phyloP scores from a whole-genome alignment of 1,140 invertebrate genomes.

The Vollenhovia emeryi region DNA sequence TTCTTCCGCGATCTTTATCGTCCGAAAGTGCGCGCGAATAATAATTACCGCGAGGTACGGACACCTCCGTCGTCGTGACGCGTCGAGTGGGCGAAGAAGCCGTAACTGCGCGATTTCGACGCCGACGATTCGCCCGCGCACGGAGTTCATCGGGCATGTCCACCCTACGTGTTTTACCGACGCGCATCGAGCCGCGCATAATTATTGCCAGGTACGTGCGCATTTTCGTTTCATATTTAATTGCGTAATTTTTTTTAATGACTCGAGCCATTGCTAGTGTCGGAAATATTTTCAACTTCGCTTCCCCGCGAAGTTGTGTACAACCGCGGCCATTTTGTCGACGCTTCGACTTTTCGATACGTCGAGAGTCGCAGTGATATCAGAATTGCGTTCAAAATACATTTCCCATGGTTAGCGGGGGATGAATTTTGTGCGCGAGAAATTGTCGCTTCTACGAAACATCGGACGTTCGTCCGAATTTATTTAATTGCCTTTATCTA shows the following conservation, averaged over 20 bases:
- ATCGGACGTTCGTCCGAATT: background rate
- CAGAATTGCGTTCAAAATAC: background rate
- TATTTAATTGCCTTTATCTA: too few species aligned
- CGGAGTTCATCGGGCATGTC: background rate
- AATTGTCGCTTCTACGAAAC: background rate
- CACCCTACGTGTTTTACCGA: background rate
- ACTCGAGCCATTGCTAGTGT: background rate
- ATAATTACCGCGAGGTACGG: background rate
- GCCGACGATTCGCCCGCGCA: background rate
- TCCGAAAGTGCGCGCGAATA: background rate
- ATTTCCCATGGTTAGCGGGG: too few species aligned
- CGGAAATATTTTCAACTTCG: background rate
- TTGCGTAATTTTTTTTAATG: background rate
- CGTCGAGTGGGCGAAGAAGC: background rate
- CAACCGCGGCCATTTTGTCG: background rate
- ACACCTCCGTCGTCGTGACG: background rate
- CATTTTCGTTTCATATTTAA: background rate
- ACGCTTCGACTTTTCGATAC: background rate
- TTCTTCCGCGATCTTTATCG: background rate
- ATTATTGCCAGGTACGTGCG: background rate
- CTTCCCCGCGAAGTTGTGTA: background rate
- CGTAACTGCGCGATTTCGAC: background rate
- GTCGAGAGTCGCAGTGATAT: conserved; percentile 13
- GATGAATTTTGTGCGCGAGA: too few species aligned
- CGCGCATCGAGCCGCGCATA: too few species aligned